phyloP scores from a whole-genome alignment of 2,888 invertebrate species.

The Apoderus coryli region DNA sequence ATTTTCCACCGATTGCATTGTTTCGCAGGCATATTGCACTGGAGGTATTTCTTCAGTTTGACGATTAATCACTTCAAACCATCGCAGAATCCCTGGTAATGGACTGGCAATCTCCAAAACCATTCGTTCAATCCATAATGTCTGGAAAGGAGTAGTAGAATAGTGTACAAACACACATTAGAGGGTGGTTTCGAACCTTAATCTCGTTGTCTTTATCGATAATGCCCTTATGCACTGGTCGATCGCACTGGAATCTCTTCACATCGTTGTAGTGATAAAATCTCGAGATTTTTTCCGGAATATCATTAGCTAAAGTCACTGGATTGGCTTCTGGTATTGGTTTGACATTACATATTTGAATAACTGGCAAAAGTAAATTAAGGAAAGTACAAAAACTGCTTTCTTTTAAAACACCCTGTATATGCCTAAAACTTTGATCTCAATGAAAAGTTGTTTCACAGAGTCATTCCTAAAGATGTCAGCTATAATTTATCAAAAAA shows the following conservation, averaged over 20 bases:
- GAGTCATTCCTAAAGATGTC: too few species aligned
- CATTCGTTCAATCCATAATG: conserved; percentile 88
- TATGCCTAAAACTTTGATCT: too few species aligned
- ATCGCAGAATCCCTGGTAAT: conserved; percentile 81
- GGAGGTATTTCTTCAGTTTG: conserved; percentile 68
- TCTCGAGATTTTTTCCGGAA: conserved; percentile 74
- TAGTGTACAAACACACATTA: too few species aligned
- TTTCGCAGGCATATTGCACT: conserved; percentile 80
- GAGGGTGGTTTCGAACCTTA: conserved; percentile 57
- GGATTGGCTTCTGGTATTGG: conserved; percentile 61
- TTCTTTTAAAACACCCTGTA: too few species aligned
- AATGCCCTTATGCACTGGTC: conserved; percentile 78
- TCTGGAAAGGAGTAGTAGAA: conserved; percentile 44
- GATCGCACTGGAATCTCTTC: conserved; percentile 76
- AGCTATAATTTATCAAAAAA: too few species aligned
- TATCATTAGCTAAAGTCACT: conserved; percentile 38
- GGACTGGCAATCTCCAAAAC: conserved; percentile 67
- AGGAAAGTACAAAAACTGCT: too few species aligned
- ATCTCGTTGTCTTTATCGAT: conserved; percentile 92
- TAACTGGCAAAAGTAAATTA: conserved; percentile 42
- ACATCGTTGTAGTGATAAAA: conserved; percentile 90
- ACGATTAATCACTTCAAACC: conserved; percentile 77
- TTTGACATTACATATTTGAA: conserved; percentile 89
- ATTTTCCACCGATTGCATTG: conserved; percentile 78
- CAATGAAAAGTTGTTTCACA: too few species aligned